phyloP scores from a whole-genome alignment of 2,888 invertebrate genomes.

The Aphidius colemani region DNA sequence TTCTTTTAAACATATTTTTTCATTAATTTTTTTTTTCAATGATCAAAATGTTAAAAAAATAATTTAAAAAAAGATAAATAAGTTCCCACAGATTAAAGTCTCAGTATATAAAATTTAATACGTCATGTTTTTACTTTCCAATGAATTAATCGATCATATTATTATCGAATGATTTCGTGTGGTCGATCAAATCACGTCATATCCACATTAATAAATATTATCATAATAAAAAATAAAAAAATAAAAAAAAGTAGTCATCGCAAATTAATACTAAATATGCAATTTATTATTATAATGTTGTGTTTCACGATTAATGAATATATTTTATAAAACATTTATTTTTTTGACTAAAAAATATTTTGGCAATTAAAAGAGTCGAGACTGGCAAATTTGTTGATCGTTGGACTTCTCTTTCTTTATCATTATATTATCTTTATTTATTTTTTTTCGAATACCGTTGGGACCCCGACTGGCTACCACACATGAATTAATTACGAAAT shows the following conservation, averaged over 20 bases:
- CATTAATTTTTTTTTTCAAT: not conserved
- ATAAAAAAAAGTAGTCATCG: not conserved
- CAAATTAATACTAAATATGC: not conserved
- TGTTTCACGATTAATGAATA: not conserved
- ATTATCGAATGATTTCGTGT: not conserved
- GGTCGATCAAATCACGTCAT: not conserved
- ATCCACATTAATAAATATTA: not conserved
- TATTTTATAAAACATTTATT: slow-evolving; percentile 24
- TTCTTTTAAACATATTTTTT: slow-evolving; percentile 8
- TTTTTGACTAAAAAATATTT: slow-evolving; percentile 1
- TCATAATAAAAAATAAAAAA: too few relatives aligned
- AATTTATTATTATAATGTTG: slow-evolving; percentile 8
- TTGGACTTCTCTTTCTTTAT: not conserved
- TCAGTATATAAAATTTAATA: not conserved
- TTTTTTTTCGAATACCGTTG: not conserved
- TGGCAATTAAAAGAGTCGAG: slow-evolving; percentile 19
- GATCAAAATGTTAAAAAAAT: not conserved
- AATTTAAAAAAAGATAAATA: not conserved
- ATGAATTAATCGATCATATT: not conserved
- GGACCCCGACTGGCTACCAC: slow-evolving; percentile 23
- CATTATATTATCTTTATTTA: not conserved
- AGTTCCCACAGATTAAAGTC: slow-evolving; percentile 1
- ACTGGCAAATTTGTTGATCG: slow-evolving; percentile 27
- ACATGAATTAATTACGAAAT: slow-evolving; percentile 33
- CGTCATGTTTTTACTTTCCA: not conserved